Evolutionary conservation across 2,888 invertebrate species (phyloP).

Genomic region (Fragum fragum): DNA sequence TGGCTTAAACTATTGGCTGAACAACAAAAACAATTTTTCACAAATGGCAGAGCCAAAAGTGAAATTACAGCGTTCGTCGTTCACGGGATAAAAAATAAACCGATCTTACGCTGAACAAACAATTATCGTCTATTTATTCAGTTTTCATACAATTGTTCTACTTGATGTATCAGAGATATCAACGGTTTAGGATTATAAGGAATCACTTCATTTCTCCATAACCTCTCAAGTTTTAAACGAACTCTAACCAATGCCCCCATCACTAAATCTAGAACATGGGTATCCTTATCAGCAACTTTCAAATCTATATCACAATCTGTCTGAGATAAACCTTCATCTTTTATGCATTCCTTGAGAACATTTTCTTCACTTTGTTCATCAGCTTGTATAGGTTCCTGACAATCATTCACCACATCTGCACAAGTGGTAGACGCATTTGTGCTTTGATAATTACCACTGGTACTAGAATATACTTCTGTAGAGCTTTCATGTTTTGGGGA

Average conservation of each 20-base stretch:
- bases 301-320: slow-evolving; percentile 15
- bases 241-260: slow-evolving; percentile 68
- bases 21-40: too few species aligned
- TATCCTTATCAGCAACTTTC: slow-evolving; percentile 7
- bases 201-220: slow-evolving; percentile 52
- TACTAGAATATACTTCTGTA: too few species aligned
- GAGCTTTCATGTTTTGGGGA: too few species aligned
- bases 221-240: slow-evolving; percentile 65
- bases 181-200: slow-evolving; percentile 68
- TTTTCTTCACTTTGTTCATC: neutral
- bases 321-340: slow-evolving; percentile 29
- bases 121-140: neutral
- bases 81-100: too few species aligned
- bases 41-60: too few species aligned
- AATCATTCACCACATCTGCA: neutral
- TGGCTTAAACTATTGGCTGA: too few species aligned
- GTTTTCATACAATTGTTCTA: slow-evolving; percentile 66
- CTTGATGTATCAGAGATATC: slow-evolving; percentile 50
- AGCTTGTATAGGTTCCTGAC: neutral
- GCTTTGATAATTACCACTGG: too few species aligned
- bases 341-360: too few species aligned
- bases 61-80: too few species aligned
- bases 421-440: too few species aligned
- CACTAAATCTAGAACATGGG: slow-evolving; percentile 51
- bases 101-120: too few species aligned